phyloP scores from a whole-genome alignment of 1,140 invertebrate species.

The Eumaeus atala region DNA sequence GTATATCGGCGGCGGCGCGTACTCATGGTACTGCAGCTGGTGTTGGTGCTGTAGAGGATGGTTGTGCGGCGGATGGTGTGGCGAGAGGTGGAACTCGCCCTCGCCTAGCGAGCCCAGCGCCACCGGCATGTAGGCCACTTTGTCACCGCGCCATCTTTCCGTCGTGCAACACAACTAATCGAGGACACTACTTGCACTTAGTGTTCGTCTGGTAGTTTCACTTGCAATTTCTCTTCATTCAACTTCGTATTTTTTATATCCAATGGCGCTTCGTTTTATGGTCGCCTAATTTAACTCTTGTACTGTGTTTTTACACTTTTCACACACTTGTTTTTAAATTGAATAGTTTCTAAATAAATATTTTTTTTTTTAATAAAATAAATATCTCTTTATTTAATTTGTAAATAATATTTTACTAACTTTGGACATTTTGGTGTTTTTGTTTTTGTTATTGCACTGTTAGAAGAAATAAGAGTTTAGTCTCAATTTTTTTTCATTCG shows the following conservation, averaged over 20 bases:
- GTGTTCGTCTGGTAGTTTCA: no score
- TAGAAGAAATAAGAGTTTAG: not conserved
- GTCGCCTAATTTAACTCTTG: no score
- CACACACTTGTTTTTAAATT: no score
- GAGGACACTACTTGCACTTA: constrained; percentile 14
- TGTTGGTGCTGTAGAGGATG: constrained; percentile 32
- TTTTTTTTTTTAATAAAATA: constrained; percentile 7
- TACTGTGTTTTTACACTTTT: no score
- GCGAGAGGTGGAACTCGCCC: constrained; percentile 68
- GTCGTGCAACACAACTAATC: not conserved
- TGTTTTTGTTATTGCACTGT: constrained; percentile 12
- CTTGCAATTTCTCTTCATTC: no score
- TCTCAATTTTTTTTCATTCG: not conserved
- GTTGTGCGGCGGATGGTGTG: constrained; percentile 40
- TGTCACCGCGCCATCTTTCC: constrained; percentile 58
- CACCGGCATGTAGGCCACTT: constrained; percentile 69
- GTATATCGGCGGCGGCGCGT: constrained; percentile 61
- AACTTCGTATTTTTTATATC: no score
- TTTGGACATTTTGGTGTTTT: constrained; percentile 49
- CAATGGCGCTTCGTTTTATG: no score
- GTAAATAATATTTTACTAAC: constrained; percentile 17
- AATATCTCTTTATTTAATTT: constrained; percentile 2
- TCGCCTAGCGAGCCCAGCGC: constrained; percentile 69
- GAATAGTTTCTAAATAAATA: constrained; percentile 6
- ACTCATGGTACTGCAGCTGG: constrained; percentile 56